Base-by-base conservation (phyloP, 2,797 vertebrate genomes). In the Chaetodon trifasciatus region DNA sequence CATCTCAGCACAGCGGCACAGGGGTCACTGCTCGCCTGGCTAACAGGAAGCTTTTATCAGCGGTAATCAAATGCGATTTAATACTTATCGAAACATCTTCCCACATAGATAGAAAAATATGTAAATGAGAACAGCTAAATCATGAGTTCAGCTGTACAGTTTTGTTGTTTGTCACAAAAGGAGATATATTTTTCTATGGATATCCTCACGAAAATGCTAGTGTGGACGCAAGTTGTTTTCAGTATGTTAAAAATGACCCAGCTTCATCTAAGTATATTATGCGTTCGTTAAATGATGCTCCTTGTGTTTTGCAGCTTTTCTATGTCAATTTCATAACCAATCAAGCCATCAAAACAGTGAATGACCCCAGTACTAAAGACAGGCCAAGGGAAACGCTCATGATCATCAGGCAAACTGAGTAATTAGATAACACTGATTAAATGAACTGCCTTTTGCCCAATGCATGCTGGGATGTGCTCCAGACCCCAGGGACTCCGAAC, bases 381-480 rank as follows among this genome's bases (percentile, higher is more conserved):
- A 69, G 72, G 39, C 49, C 65, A 66, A 8, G 24, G 28, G 61
- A 50, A 62, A 56, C 13, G 8, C 50, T 57, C 19, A 11, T 32
- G 52, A 37, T 72, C 32, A 67, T 63, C 69, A 62, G 21, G n/a
- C 68, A 56, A 6, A 53, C 49, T 70, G 55, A 62, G 79, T 82
- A 82, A 84, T 66, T 35, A 80, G 53, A 81, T 79, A 83, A 80
- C 74, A 47, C 79, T 85, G 70, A 88, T 87, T 76, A 77, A 86
- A 81, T 61, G 55, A 67, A 77, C 28, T 71, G 56, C 55, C 28
- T 79, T 76, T 76, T 71, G n/a, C 66, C 52, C n/a, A 0, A 9
- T 72, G 70, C 60, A 58, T 83, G 66, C 78, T 70, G 73, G 61
- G 82, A 75, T 64, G 37, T 58, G 64, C 69, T 46, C 19, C 49